Percentiles rank a stretch among this genome's conserved stretches.
Evolutionary conservation across 2,797 vertebrate species (phyloP).

Genomic region (Vultur gryphus): DNA sequence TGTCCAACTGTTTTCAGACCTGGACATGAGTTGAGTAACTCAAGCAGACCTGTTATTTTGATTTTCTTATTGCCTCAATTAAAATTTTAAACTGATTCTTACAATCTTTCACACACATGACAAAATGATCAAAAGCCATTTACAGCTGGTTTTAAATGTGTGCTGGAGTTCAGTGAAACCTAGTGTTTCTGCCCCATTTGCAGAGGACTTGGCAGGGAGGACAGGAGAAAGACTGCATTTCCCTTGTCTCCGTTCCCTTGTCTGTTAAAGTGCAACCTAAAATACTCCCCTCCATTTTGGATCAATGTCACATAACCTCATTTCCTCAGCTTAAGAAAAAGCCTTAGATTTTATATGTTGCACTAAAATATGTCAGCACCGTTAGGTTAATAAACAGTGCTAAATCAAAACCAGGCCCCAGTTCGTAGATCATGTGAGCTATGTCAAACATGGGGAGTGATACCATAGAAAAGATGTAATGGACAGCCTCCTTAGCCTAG

Average conservation of each 20-base stretch:
- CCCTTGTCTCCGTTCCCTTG: conserved; percentile 17
- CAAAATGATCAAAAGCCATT: conserved; percentile 20
- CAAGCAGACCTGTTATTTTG: not conserved
- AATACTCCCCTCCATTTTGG: conserved; percentile 66
- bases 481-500: conserved; percentile 9
- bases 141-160: not conserved
- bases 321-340: conserved; percentile 74
- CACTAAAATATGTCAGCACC: conserved; percentile 71
- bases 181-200: conserved; percentile 33
- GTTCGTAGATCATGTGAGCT: conserved; percentile 51
- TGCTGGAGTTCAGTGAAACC: not conserved
- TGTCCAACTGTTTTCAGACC: not conserved
- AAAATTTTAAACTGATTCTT: not conserved
- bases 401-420: conserved; percentile 66
- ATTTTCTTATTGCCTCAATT: not conserved
- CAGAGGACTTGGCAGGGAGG: conserved; percentile 23
- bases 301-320: conserved; percentile 74
- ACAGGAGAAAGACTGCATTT: conserved; percentile 15
- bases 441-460: conserved; percentile 28
- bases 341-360: conserved; percentile 69
- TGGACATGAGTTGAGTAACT: not conserved
- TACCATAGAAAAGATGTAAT: conserved; percentile 31
- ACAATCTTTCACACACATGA: not conserved
- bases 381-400: conserved; percentile 63
- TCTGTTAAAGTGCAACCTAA: conserved; percentile 50